phyloP scores from a whole-genome alignment of 2,113 vertebrate genomes.

The Brachyhypopomus occidentalis region DNA sequence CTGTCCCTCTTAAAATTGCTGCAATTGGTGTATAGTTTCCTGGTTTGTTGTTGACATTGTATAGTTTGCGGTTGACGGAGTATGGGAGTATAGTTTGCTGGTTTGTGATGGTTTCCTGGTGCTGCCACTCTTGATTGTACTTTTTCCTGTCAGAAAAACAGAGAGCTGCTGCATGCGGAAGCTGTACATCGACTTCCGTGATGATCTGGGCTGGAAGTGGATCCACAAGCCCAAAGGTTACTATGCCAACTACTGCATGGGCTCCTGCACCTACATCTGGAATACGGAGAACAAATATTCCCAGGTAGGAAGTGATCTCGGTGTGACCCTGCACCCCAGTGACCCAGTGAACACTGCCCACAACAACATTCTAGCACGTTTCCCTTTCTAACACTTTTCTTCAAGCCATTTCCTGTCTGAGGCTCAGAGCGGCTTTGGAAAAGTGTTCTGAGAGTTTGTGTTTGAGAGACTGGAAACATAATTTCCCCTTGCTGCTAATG shows the following conservation, averaged over 20 bases:
- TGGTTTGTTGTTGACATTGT: too few relatives aligned
- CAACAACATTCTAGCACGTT: constrained; percentile 27
- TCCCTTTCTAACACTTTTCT: constrained; percentile 12
- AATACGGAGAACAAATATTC: constrained; percentile 89
- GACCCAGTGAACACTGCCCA: constrained; percentile 7
- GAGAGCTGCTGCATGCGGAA: constrained; percentile 83
- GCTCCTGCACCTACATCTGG: constrained; percentile 90
- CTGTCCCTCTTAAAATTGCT: too few relatives aligned
- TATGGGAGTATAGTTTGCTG: too few relatives aligned
- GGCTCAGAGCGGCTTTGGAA: background rate
- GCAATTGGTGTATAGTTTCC: too few relatives aligned
- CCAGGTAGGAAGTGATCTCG: constrained; percentile 71
- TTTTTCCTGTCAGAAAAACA: constrained; percentile 67
- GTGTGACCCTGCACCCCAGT: constrained; percentile 12
- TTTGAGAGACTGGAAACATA: background rate
- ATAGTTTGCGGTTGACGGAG: too few relatives aligned
- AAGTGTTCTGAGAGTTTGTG: background rate
- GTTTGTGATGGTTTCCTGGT: background rate
- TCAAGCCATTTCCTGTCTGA: constrained; percentile 14
- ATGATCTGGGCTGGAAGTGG: constrained; percentile 92
- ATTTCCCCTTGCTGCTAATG: too few relatives aligned
- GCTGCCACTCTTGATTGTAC: too few relatives aligned
- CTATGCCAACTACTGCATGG: constrained; percentile 89
- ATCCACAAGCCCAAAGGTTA: constrained; percentile 88
- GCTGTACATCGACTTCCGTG: constrained; percentile 90